Evolutionary conservation across 2,113 vertebrate genomes (phyloP), one percentile per base, ranked within the genome.

Genomic region (Thamnaconus septentrionalis): DNA sequence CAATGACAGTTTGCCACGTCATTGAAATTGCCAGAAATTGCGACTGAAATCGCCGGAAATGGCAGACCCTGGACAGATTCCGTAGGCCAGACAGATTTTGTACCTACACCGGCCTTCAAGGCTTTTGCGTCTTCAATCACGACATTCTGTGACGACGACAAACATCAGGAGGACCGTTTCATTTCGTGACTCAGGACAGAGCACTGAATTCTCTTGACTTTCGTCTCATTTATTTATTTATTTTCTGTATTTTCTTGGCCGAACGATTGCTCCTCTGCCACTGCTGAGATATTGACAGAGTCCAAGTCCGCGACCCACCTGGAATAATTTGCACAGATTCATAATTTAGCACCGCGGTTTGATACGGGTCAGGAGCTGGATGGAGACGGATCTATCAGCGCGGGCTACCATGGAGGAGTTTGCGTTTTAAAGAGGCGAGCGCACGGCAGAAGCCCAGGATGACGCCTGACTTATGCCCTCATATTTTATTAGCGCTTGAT

Each of bases 401-500:
- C 48, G 50, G 44, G 44, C 56, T 85, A 63, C 61, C 51, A 51
- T 43, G 4, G 70, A 47, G 64, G 73, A 66, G 53, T 69, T 56
- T 55, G 47, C 71, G 54, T 75, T 58, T 41, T 46, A 74, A 31
- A 80, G 71, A 78, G 59, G 70, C 66, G 76, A 67, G 75, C 57
- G 66, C 70, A 69, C 77, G 78, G 80, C 74, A 85, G 66, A 70
- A 77, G 55, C 65, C 41, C 57, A 53, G 60, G 64, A 81, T 76
- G 75, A 76, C 40, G 70, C 53, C 69, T 75, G 71, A 85, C 79
- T 73, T 81, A 68, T 79, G 61, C 80, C 80, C 78, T 89, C 81
- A 83, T 85, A 84, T 80, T 83, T 80, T 86, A 83, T 80, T 81
- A 79, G 78, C 73, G 73, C 82, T 79, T 87, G 80, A 89, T 86